These are phyloP conservation scores for Littorina saxatilis DNA, from an alignment of 1,140 invertebrate genomes.

Conservation along the genomic window DNA sequence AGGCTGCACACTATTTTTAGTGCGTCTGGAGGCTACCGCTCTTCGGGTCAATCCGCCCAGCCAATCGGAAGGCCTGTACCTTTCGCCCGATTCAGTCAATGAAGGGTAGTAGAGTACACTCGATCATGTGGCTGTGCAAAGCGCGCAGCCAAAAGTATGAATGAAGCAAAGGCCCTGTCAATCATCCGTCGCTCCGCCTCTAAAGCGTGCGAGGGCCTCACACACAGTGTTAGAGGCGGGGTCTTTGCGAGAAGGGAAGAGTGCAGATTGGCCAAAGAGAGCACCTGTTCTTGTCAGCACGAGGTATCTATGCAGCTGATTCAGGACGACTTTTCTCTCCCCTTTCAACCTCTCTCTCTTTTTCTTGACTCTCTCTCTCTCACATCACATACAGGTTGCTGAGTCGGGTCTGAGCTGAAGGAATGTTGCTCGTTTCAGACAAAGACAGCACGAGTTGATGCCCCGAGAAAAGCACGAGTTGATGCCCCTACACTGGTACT, in stretches of 20 bases:
- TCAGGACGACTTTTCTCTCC: neutral
- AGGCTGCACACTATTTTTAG: constrained; percentile 36
- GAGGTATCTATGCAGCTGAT: neutral
- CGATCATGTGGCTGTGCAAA: constrained; percentile 12
- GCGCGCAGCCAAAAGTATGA: neutral
- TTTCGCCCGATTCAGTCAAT: neutral
- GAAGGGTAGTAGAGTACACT: constrained; percentile 36
- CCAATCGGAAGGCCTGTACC: constrained; percentile 31
- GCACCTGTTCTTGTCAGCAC: neutral
- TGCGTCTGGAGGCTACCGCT: neutral
- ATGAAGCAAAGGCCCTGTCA: constrained; percentile 19
- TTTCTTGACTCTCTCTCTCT: too few species aligned
- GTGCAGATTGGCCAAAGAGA: constrained; percentile 3
- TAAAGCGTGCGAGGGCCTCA: neutral
- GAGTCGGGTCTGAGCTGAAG: too few species aligned
- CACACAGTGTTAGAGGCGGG: neutral
- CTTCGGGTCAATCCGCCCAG: neutral
- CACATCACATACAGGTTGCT: too few species aligned
- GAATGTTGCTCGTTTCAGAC: too few species aligned
- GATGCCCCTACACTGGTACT: too few species aligned
- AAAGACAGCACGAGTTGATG: too few species aligned
- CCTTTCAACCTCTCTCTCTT: neutral
- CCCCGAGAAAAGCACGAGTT: too few species aligned
- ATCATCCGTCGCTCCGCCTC: neutral
- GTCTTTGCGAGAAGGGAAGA: neutral